phyloP scores from a whole-genome alignment of 2,888 invertebrate species.

The Troglohyphantes excavatus region DNA sequence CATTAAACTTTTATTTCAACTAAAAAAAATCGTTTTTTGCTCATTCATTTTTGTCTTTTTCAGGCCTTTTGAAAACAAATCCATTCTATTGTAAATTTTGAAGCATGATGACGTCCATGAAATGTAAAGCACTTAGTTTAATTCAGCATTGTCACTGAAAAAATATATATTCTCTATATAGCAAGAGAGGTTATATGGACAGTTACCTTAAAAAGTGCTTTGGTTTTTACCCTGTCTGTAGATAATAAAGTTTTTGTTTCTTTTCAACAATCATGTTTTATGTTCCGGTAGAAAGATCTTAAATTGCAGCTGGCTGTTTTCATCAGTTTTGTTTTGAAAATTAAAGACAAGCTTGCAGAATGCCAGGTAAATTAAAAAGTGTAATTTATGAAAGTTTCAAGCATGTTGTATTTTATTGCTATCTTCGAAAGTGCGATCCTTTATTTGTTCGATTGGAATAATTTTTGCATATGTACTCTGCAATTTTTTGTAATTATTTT shows the following conservation, averaged over 20 bases:
- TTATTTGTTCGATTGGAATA: background rate
- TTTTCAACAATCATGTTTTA: conserved; percentile 16
- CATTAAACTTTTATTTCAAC: too few species aligned
- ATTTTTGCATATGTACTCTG: background rate
- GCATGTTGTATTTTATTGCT: background rate
- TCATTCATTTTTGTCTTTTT: conserved; percentile 17
- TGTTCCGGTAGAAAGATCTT: conserved; percentile 10
- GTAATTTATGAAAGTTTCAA: background rate
- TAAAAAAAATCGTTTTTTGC: too few species aligned
- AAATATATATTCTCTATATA: conserved; percentile 51
- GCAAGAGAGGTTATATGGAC: conserved; percentile 37
- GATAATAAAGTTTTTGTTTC: conserved; percentile 29
- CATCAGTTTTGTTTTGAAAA: background rate
- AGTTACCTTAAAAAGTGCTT: conserved; percentile 19
- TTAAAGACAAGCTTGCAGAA: background rate
- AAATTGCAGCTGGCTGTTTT: background rate
- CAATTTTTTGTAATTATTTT: background rate
- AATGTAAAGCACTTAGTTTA: conserved; percentile 72
- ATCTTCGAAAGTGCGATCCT: background rate
- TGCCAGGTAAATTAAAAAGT: background rate
- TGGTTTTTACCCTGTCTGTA: conserved; percentile 22
- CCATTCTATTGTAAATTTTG: conserved; percentile 65
- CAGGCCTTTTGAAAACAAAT: conserved; percentile 54
- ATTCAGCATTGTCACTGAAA: conserved; percentile 47
- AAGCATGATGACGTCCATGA: conserved; percentile 75